These are phyloP conservation scores for Trachemys scripta DNA, from an alignment of 2,113 vertebrate genomes.

Conservation along the genomic window DNA sequence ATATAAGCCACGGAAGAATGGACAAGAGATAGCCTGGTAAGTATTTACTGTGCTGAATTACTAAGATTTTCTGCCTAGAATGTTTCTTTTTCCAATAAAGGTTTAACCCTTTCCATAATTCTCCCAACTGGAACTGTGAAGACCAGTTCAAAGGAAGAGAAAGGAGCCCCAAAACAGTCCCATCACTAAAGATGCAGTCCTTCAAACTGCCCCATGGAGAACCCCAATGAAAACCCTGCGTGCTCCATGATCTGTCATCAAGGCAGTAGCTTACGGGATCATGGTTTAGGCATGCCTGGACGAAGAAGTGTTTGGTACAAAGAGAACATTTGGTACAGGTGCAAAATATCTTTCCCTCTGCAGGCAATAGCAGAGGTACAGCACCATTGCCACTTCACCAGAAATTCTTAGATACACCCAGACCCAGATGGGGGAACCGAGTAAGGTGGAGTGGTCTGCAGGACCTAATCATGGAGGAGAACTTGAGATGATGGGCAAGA, in stretches of 20 bases:
- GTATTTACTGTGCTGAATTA: background rate
- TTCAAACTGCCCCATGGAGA: background rate
- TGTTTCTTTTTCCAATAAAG: background rate
- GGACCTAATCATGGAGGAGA: accelerated
- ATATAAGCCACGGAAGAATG: background rate
- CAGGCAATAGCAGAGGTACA: background rate
- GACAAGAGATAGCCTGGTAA: background rate
- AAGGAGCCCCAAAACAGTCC: background rate
- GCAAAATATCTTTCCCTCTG: background rate
- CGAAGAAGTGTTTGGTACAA: background rate
- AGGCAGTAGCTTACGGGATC: background rate
- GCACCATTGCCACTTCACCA: background rate
- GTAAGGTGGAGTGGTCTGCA: background rate
- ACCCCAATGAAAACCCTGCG: background rate
- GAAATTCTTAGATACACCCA: background rate
- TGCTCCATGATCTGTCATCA: too few species aligned
- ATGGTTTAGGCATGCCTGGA: background rate
- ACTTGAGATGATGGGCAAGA: background rate
- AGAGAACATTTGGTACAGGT: background rate
- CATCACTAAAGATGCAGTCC: background rate
- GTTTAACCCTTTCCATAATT: background rate
- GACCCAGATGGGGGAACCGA: background rate
- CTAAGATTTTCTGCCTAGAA: background rate
- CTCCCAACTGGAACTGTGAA: background rate
- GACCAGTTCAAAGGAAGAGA: background rate